Evolutionary conservation across 2,113 vertebrate genomes (phyloP).

Genomic region (Falcunculus frontatus): DNA sequence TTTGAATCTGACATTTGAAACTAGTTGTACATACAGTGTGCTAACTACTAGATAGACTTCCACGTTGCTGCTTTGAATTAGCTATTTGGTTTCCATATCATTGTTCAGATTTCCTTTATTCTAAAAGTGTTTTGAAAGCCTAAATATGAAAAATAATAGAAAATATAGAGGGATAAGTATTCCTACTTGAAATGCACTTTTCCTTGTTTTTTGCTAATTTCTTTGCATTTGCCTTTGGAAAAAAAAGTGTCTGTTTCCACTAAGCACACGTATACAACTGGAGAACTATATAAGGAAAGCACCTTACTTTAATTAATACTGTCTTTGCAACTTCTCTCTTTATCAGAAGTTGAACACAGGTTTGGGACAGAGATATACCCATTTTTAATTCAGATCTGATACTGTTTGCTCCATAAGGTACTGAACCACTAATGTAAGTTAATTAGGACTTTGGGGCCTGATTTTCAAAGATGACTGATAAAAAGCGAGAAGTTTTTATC

Average conservation of each 20-base stretch:
- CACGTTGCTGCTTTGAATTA: background rate
- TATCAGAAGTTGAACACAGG: conserved; percentile 17
- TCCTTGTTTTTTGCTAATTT: background rate
- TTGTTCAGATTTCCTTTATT: background rate
- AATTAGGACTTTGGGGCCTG: conserved; percentile 58
- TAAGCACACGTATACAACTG: background rate
- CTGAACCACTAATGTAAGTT: conserved; percentile 13
- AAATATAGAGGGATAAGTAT: background rate
- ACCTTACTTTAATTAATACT: conserved; percentile 54
- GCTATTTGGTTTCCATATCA: background rate
- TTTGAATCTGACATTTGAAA: background rate
- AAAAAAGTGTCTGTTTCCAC: background rate
- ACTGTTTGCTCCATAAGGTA: background rate
- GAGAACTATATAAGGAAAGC: background rate
- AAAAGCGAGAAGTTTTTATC: conserved; percentile 52
- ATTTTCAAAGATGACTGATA: conserved; percentile 55
- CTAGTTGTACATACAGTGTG: background rate
- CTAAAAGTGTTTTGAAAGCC: background rate
- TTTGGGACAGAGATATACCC: conserved; percentile 47
- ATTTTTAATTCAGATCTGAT: conserved; percentile 53
- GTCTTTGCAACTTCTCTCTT: background rate
- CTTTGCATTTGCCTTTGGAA: background rate
- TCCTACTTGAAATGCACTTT: background rate
- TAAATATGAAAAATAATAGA: background rate
- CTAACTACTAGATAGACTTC: background rate